phyloP scores from a whole-genome alignment of 2,113 vertebrate genomes.

The Mirza zaza region DNA sequence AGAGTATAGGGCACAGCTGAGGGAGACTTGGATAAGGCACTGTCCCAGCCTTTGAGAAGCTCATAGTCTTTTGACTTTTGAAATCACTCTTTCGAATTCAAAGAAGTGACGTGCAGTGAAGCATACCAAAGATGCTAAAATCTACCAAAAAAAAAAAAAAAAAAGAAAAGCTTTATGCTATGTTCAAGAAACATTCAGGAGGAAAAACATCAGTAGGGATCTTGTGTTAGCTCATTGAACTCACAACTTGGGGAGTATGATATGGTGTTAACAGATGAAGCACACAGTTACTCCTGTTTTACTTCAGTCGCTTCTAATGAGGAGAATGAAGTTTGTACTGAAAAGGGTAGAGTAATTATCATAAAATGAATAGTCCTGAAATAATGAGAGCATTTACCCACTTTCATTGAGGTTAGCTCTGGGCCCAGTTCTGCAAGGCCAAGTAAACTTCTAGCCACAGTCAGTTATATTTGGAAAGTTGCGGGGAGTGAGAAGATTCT shows the following conservation, averaged over 20 bases:
- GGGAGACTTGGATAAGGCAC: not conserved
- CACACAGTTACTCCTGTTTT: conserved; percentile 1
- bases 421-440: not conserved
- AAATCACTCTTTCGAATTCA: conserved; percentile 41
- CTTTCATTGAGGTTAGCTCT: conserved; percentile 22
- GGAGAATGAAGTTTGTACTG: conserved; percentile 4
- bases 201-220: not conserved
- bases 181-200: conserved; percentile 34
- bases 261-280: not conserved
- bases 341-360: conserved; percentile 29
- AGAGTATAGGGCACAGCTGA: not conserved
- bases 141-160: not conserved
- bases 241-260: not conserved
- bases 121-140: conserved; percentile 35
- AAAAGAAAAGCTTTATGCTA: not conserved
- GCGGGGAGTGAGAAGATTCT: not conserved
- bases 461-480: conserved; percentile 32
- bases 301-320: not conserved
- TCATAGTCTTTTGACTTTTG: conserved; percentile 29
- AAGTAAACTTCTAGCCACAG: not conserved
- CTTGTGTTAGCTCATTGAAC: not conserved
- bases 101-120: conserved; percentile 11
- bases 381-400: conserved; percentile 39
- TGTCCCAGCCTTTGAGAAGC: not conserved
- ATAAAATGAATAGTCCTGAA: conserved; percentile 34